Base-by-base conservation (phyloP, 2,113 vertebrate species). In the Raja brachyura region DNA sequence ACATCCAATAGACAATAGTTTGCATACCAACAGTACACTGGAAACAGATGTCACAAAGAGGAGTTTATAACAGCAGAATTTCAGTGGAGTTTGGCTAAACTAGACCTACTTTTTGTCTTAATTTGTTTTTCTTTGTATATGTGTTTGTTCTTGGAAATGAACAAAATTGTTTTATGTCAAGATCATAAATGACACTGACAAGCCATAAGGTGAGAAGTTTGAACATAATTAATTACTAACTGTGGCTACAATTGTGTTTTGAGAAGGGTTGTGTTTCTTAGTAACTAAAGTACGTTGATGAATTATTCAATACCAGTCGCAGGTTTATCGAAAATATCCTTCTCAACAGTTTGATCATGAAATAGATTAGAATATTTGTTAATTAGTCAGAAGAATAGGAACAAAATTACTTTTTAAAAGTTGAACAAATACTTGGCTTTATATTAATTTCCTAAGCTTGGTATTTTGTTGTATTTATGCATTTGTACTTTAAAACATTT, bases 1-100 rank as follows among this genome's bases (percentile, higher is more conserved):
- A 96, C 95, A 96, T 97, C 96, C 97, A 97, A 96, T 95, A 97
- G 96, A 97, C 97, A 97, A 97, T 97, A 96, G 96, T 97, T 96
- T 97, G 96, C 97, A 97, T 97, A 96, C 97, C 96, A 97, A 93
- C 95, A 95, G 94, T 93, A 86, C 96, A 96, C 97, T 97, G 96
- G 96, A 97, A 97, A 97, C 97, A 97, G 96, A 97, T 97, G 97
- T 97, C 96, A 48, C 39, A 86, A 0, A 85, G 90, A 94, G 94
- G 94, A 94, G 93, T 94, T 94, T 9, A 4, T 95, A 93, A 94
- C 93, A 94, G 94, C 94, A 95, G 95, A 95, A 95, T 94, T 95
- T 93, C 93, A 20, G 93, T 68, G 54, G 66, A 73, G 68, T 48
- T 92, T 92, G 90, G 33, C 66, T 54, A 31, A 73, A 39, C 22